These are phyloP conservation scores for Trogon surrucura DNA, from an alignment of 2,113 vertebrate species.

Conservation along the genomic window DNA sequence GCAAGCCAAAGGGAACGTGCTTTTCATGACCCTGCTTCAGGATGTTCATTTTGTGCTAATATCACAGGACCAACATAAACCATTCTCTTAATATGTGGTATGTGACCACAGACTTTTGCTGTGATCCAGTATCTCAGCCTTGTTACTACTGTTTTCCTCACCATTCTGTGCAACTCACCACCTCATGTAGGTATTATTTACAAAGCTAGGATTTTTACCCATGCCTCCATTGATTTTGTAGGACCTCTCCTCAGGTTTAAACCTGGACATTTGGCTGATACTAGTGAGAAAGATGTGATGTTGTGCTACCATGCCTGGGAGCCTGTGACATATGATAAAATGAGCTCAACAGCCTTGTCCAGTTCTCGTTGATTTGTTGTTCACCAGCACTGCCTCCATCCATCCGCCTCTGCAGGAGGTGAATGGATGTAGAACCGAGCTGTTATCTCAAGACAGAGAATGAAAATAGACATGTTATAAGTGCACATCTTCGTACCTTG, in stretches of 20 bases:
- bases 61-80: background rate
- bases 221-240: background rate
- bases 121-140: background rate
- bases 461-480: background rate
- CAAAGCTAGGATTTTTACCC: background rate
- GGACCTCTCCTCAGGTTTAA: background rate
- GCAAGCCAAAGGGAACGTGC: background rate
- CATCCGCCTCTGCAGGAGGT: background rate
- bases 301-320: accelerated
- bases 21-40: background rate
- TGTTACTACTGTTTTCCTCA: background rate
- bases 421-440: background rate
- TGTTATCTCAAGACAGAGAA: background rate
- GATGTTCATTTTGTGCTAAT: background rate
- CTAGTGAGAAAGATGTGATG: background rate
- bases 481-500: background rate
- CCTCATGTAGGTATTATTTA: background rate
- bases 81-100: background rate
- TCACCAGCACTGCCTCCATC: background rate
- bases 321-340: background rate
- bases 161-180: background rate
- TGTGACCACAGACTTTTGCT: background rate
- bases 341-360: background rate
- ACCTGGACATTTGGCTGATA: background rate
- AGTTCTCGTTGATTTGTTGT: background rate